These are phyloP conservation scores for Tragelaphus buxtoni DNA, from an alignment of 2,113 vertebrate genomes.

Conservation along the genomic window DNA sequence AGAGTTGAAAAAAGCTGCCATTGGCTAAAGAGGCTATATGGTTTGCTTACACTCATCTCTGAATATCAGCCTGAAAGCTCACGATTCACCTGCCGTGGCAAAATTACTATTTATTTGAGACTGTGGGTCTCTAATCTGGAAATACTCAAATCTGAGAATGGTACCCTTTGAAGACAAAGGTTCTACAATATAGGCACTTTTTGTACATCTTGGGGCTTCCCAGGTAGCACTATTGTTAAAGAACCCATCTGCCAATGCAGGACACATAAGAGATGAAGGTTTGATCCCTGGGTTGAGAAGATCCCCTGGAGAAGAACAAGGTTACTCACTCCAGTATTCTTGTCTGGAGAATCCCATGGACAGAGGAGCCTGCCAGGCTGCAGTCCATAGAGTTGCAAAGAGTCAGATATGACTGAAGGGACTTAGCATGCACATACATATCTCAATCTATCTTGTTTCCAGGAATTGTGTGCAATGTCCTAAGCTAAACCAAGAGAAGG, in stretches of 20 bases:
- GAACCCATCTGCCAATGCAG: not conserved
- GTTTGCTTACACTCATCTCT: not conserved
- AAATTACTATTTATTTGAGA: constrained; percentile 2
- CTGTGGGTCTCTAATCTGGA: not conserved
- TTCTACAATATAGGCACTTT: not conserved
- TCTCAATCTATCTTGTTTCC: not conserved
- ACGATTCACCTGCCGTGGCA: not conserved
- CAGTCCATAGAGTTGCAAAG: not conserved
- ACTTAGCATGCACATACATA: not conserved
- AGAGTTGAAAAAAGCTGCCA: not conserved
- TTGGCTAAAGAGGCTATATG: not conserved
- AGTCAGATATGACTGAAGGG: not conserved
- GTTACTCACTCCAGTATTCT: not conserved
- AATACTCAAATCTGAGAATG: not conserved
- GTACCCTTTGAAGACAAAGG: not conserved
- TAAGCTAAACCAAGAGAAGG: not conserved
- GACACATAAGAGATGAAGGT: not conserved
- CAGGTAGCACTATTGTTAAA: not conserved
- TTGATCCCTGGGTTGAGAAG: not conserved
- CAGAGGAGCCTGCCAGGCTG: not conserved
- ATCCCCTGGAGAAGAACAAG: not conserved
- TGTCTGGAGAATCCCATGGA: not conserved
- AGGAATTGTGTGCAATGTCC: not conserved
- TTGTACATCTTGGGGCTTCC: not conserved
- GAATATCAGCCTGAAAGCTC: not conserved